Conservation (phyloP, 2,797 vertebrate species). For the Bucorvus abyssinicus region DNA sequence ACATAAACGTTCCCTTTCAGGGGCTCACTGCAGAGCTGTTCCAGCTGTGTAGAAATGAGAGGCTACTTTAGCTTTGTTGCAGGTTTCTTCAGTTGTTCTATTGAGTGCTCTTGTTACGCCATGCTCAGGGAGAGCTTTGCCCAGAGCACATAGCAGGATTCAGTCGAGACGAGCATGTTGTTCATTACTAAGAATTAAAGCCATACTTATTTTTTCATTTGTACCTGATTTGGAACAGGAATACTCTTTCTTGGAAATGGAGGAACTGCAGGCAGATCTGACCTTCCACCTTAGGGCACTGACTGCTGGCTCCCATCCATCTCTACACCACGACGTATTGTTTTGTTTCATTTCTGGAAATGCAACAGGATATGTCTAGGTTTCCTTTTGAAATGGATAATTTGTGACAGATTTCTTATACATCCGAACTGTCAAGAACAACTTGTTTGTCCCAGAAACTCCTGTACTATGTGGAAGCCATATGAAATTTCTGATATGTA, state of each 20-base stretch:
- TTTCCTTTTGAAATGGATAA: constrained; percentile 70
- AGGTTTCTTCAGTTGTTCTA: constrained; percentile 18
- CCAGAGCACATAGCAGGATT: not conserved
- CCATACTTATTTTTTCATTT: not conserved
- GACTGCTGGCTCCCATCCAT: constrained; percentile 62
- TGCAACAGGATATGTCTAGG: constrained; percentile 61
- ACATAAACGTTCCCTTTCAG: constrained; percentile 46
- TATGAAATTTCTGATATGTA: constrained; percentile 54
- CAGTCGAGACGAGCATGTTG: not conserved
- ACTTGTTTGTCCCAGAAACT: constrained; percentile 62
- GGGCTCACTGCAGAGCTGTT: constrained; percentile 47
- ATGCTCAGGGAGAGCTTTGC: not conserved
- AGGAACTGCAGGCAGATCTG: constrained; percentile 48
- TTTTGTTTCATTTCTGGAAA: constrained; percentile 73
- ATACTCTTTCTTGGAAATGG: constrained; percentile 14
- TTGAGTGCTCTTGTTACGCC: not conserved
- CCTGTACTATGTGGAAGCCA: not conserved
- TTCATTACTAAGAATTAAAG: not conserved
- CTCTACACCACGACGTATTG: constrained; percentile 63
- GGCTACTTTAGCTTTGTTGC: constrained; percentile 20
- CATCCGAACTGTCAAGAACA: constrained; percentile 44
- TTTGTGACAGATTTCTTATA: constrained; percentile 63
- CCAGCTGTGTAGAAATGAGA: constrained; percentile 54
- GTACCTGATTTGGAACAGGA: constrained; percentile 1
- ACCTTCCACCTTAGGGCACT: constrained; percentile 71